phyloP scores from a whole-genome alignment of 2,888 invertebrate genomes.

The Spilosoma lubricipeda region DNA sequence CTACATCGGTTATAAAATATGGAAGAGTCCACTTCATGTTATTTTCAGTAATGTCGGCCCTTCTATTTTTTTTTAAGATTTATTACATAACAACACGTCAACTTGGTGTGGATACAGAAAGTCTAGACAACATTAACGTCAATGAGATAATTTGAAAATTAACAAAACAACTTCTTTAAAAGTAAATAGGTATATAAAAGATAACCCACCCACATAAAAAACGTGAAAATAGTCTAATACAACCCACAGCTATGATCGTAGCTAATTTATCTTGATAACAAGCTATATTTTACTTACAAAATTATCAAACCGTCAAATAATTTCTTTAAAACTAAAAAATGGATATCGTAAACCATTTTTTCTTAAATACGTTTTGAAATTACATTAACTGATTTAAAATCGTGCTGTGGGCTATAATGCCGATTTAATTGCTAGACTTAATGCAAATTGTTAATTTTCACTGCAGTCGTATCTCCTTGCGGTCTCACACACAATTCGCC shows the following conservation, averaged over 20 bases:
- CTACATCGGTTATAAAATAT: not conserved
- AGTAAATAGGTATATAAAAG: conserved; percentile 10
- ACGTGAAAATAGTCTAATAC: conserved; percentile 10
- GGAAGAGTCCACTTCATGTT: not conserved
- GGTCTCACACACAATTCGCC: conserved; percentile 78
- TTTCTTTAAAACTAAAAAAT: conserved; percentile 2
- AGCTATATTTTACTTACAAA: conserved; percentile 15
- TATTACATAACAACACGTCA: not conserved
- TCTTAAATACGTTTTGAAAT: not conserved
- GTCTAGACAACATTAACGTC: conserved; percentile 12
- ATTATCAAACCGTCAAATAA: conserved; percentile 17
- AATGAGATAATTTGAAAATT: conserved; percentile 21
- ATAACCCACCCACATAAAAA: conserved; percentile 10
- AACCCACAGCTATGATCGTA: conserved; percentile 4
- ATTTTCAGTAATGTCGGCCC: not conserved
- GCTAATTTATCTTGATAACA: conserved; percentile 20
- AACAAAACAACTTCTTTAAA: conserved; percentile 1
- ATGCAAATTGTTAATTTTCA: conserved; percentile 56
- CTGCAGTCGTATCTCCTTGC: conserved; percentile 64
- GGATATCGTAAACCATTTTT: not conserved
- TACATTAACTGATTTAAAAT: conserved; percentile 26
- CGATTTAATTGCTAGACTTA: conserved; percentile 55
- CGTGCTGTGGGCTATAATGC: conserved; percentile 36
- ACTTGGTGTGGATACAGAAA: not conserved
- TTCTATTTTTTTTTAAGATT: not conserved